Percentiles rank a stretch among this genome's conserved stretches.
phyloP scores from a whole-genome alignment of 2,113 vertebrate species.

The Actenoides hombroni region DNA sequence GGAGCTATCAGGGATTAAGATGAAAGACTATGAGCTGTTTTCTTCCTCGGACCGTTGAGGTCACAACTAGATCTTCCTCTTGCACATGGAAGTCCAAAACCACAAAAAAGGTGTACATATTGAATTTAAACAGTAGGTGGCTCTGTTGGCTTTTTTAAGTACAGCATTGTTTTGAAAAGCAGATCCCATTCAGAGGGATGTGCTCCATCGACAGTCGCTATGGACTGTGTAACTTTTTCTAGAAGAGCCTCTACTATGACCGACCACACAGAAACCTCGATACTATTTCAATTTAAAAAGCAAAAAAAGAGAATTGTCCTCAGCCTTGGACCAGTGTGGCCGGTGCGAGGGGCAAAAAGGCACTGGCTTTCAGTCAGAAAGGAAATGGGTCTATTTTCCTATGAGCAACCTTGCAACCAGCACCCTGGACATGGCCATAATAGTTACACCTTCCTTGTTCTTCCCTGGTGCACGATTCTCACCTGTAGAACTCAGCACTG shows the following conservation, averaged over 20 bases:
- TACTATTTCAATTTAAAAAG: not conserved
- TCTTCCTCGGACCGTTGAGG: not conserved
- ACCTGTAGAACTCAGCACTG: not conserved
- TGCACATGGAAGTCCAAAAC: rapidly evolving
- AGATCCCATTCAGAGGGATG: not conserved
- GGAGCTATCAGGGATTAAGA: not conserved
- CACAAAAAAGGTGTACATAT: not conserved
- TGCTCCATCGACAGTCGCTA: not conserved
- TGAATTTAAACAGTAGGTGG: conserved; percentile 22
- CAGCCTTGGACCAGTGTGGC: not conserved
- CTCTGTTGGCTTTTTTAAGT: not conserved
- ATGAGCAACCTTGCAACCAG: not conserved
- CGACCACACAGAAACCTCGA: not conserved
- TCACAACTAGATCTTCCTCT: not conserved
- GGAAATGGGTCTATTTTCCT: not conserved
- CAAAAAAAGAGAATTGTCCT: not conserved
- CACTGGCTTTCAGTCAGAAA: not conserved
- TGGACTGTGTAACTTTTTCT: not conserved
- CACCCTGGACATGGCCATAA: rapidly evolving
- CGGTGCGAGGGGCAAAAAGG: not conserved
- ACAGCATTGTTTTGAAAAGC: not conserved
- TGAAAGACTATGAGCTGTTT: not conserved
- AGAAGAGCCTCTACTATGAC: not conserved
- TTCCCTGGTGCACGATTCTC: not conserved
- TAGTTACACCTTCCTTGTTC: not conserved